Percentiles rank a stretch among this genome's conserved stretches.
Evolutionary conservation across 2,888 invertebrate genomes (phyloP).

Genomic region (Apodemia hepburni): DNA sequence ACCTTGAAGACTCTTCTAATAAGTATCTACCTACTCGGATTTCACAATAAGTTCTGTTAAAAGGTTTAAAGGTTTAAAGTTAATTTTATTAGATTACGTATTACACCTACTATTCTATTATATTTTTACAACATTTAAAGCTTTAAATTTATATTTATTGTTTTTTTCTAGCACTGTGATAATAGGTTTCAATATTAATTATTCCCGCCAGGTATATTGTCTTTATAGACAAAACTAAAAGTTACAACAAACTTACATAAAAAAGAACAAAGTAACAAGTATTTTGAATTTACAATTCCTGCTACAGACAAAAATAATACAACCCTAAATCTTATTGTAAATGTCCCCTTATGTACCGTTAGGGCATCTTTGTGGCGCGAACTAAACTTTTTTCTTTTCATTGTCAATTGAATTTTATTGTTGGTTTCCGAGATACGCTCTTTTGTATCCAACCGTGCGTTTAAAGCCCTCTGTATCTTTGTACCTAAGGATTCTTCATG

Average conservation of each 20-base stretch:
- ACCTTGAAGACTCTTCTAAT: too few relatives aligned
- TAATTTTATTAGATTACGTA: too few relatives aligned
- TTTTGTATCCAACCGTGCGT: slow-evolving; percentile 76
- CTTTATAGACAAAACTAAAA: background rate
- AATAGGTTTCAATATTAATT: background rate
- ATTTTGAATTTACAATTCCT: slow-evolving; percentile 17
- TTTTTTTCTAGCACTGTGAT: background rate
- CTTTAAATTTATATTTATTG: too few relatives aligned
- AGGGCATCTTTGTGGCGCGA: slow-evolving; percentile 62
- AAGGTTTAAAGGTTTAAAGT: too few relatives aligned
- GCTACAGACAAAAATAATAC: slow-evolving; percentile 56
- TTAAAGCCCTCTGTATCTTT: slow-evolving; percentile 67
- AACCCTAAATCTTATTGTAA: slow-evolving; percentile 64
- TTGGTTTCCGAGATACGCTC: slow-evolving; percentile 73
- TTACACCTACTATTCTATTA: too few relatives aligned
- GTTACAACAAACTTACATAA: background rate
- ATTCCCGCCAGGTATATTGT: background rate
- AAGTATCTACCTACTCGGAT: too few relatives aligned
- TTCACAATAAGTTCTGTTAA: too few relatives aligned
- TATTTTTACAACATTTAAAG: too few relatives aligned
- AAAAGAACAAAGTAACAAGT: slow-evolving; percentile 14
- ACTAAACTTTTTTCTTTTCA: slow-evolving; percentile 59
- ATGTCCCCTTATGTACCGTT: slow-evolving; percentile 64
- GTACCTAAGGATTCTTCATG: slow-evolving; percentile 43
- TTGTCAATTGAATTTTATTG: slow-evolving; percentile 79